Evolutionary conservation across 2,797 vertebrate species (phyloP), one percentile per base, ranked within the genome.

Genomic region (Sciurus carolinensis): DNA sequence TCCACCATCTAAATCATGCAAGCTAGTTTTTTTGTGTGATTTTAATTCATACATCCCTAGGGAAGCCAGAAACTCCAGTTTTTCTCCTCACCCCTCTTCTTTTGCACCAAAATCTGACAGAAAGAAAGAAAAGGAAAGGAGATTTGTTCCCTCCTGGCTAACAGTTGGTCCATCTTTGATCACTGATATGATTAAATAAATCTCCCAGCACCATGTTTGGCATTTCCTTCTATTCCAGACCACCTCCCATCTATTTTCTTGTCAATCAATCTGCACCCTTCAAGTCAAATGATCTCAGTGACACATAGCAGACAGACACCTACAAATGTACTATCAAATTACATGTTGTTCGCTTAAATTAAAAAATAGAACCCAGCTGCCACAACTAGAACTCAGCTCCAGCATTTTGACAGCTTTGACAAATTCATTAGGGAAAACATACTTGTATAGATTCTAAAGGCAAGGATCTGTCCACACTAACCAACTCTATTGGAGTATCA

Each of bases 141-240:
- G 1, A 95, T 75, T 52, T 82, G 15, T 52, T 76, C 42, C 28
- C 52, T 91, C 59, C 76, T 69, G 59, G 73, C 11, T 69, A 90
- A 87, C 50, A 87, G 42, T 50, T 96, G 92, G 28, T 75, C 52
- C 18, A 3, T 91, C 50, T 90, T 90, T 86, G 75, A 90, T 67
- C 91, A 57, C 7, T 80, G 6, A 22, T 2, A 12, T 92, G 52
- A 92, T 72, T 28, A 85, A 73, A 85, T 44, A 93, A 80, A 79
- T 80, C 75, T 18, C 39, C 20, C 33, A 80, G 24, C 36, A 75
- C 20, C 14, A 13, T 67, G 26, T 75, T 59, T 93, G 39, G 14
- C 50, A 75, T 90, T 93, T 81, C 57, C 33, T 80, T 26, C 39
- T 73, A 17, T 66, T 80, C 33, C 30, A 85, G 44, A 30, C 11